phyloP scores from a whole-genome alignment of 2,888 invertebrate species.

The Stratiomys singularior region DNA sequence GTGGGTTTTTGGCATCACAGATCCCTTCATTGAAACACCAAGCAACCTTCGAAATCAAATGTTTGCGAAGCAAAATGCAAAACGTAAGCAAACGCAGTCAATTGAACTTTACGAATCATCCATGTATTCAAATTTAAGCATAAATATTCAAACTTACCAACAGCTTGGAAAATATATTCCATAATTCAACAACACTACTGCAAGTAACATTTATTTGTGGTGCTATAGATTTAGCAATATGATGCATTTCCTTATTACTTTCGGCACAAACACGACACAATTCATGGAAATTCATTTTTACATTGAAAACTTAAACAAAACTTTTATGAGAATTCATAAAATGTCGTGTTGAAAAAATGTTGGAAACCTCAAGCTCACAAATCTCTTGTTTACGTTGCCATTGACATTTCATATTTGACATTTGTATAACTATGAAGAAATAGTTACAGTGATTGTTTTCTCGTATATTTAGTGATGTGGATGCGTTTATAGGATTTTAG shows the following conservation, averaged over 20 bases:
- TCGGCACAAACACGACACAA: constrained; percentile 25
- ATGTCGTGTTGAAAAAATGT: not conserved
- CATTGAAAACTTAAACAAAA: not conserved
- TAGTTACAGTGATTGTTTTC: not conserved
- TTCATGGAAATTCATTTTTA: constrained; percentile 24
- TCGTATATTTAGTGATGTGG: not conserved
- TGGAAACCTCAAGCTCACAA: not conserved
- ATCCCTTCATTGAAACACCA: too few species aligned
- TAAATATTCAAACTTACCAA: constrained; percentile 15
- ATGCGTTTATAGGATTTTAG: not conserved
- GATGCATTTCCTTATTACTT: constrained; percentile 17
- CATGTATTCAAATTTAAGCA: too few species aligned
- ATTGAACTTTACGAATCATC: too few species aligned
- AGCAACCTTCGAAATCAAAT: too few species aligned
- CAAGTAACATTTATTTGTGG: constrained; percentile 28
- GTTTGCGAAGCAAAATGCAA: too few species aligned
- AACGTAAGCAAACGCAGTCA: too few species aligned
- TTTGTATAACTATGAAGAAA: not conserved
- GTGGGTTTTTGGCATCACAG: too few species aligned
- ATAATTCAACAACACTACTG: constrained; percentile 34
- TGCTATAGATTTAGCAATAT: constrained; percentile 25
- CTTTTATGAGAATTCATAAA: not conserved
- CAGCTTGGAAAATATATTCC: constrained; percentile 21
- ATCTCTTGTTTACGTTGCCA: constrained; percentile 32
- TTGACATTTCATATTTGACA: constrained; percentile 37